Evolutionary conservation across 92 coral and sea anemone species (phyloP).

Genomic region (Scolanthus callimorphus): DNA sequence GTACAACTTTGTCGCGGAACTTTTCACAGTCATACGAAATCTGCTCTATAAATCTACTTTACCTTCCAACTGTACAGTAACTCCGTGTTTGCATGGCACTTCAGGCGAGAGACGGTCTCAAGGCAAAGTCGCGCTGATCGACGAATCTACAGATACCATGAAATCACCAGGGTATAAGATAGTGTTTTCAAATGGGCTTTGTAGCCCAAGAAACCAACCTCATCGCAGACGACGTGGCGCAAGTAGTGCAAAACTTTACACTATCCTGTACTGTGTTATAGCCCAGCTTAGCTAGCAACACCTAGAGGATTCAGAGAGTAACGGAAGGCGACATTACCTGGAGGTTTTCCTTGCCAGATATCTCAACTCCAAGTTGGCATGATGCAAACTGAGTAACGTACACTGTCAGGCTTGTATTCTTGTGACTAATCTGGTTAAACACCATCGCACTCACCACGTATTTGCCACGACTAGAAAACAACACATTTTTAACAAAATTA

Average conservation of each 20-base stretch:
- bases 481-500: too few relatives aligned
- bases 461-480: neutral
- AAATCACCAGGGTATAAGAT: too few relatives aligned
- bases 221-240: too few relatives aligned
- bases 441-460: constrained; percentile 41
- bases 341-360: constrained; percentile 20
- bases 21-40: too few relatives aligned
- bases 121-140: neutral
- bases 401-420: constrained; percentile 13
- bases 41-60: too few relatives aligned
- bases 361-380: constrained; percentile 46
- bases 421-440: constrained; percentile 22
- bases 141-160: neutral
- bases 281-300: too few relatives aligned
- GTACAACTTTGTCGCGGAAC: too few relatives aligned
- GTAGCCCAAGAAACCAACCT: too few relatives aligned
- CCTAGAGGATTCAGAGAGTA: too few relatives aligned
- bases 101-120: neutral
- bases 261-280: too few relatives aligned
- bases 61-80: neutral
- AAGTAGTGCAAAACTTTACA: too few relatives aligned
- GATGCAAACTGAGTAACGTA: constrained; percentile 26
- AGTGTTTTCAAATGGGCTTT: too few relatives aligned
- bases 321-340: constrained; percentile 27
- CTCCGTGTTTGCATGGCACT: neutral